Evolutionary conservation across 2,888 invertebrate species (phyloP), one percentile per base, ranked within the genome.

Genomic region (Zygothrica quintamaculata): DNA sequence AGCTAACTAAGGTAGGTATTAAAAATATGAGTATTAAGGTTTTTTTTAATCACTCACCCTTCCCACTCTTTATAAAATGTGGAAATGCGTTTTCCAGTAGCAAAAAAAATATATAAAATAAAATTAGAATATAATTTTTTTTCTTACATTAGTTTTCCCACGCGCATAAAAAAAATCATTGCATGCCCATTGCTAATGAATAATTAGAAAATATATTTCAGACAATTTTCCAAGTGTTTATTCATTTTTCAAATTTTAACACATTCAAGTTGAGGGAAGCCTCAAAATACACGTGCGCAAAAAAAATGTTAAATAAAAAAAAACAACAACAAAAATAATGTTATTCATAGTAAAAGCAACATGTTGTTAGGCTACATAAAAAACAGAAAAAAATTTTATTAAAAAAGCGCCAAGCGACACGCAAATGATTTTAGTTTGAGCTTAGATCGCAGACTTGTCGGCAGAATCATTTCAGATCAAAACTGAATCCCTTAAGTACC

Each of bases 341-440:
- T n/a, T 13, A 22, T 46, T 60, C 26, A 51, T 44, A 81, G 59
- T 57, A 65, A 43, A 42, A 56, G 56, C 48, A 64, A 46, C 62
- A 59, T 64, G 25, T 40, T 40, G 11, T 40, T 48, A 50, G 47
- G 31, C 25, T 34, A 26, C 29, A 39, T 57, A 43, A 66, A 52
- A 36, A 43, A 26, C 31, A 39, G 50, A 46, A 74, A 52, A 37
- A 43, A 58, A 65, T 74, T 64, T 68, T 67, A 76, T 86, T 88
- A 77, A 88, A 84, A 87, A 87, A 88, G 74, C 70, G 61, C 55
- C 67, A 58, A 74, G 74, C 73, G 61, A 56, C 65, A 70, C 67
- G 77, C 68, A 59, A 84, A 74, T 60, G 73, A 81, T 76, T 88
- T 88, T 82, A 88, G 88, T 88, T 87, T 64, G 65, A 68, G 71